Evolutionary conservation across 1,140 invertebrate genomes (phyloP).

Genomic region (Magallana gigas): DNA sequence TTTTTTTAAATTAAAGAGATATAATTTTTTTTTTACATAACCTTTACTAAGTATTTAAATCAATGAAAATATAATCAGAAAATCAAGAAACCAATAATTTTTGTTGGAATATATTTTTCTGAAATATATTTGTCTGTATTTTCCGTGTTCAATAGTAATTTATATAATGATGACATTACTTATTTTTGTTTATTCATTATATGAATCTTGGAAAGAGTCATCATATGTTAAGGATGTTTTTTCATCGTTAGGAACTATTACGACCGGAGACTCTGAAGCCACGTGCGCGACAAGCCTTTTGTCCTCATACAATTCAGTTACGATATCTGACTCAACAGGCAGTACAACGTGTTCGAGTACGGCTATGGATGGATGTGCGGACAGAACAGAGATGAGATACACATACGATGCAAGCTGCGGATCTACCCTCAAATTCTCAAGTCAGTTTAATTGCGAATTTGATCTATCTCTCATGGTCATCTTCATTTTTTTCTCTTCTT

Average conservation of each 20-base stretch:
- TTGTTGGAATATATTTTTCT: too few species aligned
- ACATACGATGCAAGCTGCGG: constrained; percentile 44
- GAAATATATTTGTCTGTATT: too few species aligned
- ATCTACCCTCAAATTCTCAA: constrained; percentile 46
- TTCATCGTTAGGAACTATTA: constrained; percentile 6
- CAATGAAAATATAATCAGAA: too few species aligned
- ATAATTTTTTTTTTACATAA: too few species aligned
- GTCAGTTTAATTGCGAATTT: constrained; percentile 31
- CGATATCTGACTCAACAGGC: constrained; percentile 43
- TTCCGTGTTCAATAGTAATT: too few species aligned
- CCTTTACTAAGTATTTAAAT: neutral
- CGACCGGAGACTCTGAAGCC: constrained; percentile 44
- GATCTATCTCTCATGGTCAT: neutral
- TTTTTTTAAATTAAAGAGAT: neutral
- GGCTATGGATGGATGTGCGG: constrained; percentile 45
- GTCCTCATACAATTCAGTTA: constrained; percentile 42
- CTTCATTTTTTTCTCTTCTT: neutral
- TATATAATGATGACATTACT: too few species aligned
- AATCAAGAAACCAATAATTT: too few species aligned
- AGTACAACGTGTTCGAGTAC: constrained; percentile 44
- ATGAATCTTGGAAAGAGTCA: too few species aligned
- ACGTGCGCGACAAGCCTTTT: constrained; percentile 46
- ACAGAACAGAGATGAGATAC: constrained; percentile 43
- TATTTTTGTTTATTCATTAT: too few species aligned
- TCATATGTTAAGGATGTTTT: too few species aligned